Conservation (phyloP, 2,888 invertebrate species). For the Oscheius sp. region DNA sequence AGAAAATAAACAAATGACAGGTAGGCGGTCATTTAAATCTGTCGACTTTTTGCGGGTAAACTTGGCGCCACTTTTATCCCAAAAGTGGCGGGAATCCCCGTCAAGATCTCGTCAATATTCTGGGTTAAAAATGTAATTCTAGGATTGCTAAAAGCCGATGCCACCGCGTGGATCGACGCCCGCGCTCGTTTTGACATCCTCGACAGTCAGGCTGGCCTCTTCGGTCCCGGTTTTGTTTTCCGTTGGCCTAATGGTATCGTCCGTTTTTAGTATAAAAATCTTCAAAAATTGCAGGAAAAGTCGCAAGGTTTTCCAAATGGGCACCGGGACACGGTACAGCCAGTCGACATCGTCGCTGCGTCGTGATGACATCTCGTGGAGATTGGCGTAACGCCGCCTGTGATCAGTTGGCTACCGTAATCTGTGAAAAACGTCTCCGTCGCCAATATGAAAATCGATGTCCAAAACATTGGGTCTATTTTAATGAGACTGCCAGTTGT, state of each 20-base stretch:
- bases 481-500: constrained; percentile 53
- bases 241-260: constrained; percentile 60
- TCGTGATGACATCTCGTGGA: constrained; percentile 49
- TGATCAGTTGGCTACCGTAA: constrained; percentile 42
- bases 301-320: constrained; percentile 60
- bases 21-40: too few species aligned
- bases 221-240: constrained; percentile 63
- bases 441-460: constrained; percentile 52
- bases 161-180: constrained; percentile 58
- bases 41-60: too few species aligned
- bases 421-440: constrained; percentile 58
- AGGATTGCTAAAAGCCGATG: constrained; percentile 19
- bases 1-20: constrained; percentile 58
- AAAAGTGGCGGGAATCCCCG: too few species aligned
- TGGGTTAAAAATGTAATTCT: not conserved
- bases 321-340: constrained; percentile 47
- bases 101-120: too few species aligned
- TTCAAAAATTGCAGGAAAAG: constrained; percentile 47
- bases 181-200: constrained; percentile 62
- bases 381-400: constrained; percentile 58
- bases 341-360: constrained; percentile 45
- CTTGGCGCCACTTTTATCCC: too few species aligned
- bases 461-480: constrained; percentile 58
- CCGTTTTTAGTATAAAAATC: not conserved
- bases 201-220: constrained; percentile 59